Evolutionary conservation across 2,888 invertebrate species (phyloP).

Genomic region (Athalia cordata): DNA sequence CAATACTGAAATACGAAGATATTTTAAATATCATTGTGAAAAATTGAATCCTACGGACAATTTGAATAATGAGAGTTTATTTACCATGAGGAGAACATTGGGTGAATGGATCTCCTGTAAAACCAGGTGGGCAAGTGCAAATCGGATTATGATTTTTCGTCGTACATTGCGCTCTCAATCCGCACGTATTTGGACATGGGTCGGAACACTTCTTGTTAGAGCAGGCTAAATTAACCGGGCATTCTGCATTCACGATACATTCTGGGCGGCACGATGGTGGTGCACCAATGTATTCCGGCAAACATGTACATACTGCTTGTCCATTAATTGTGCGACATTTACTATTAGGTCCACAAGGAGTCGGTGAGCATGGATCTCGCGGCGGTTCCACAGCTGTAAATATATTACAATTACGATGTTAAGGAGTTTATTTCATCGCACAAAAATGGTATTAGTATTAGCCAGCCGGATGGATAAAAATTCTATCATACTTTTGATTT

Average conservation of each 20-base stretch:
- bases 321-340: constrained; percentile 86
- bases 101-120: constrained; percentile 90
- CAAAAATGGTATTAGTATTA: background rate
- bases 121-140: constrained; percentile 89
- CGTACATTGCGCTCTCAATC: constrained; percentile 88
- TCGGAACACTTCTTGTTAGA: constrained; percentile 90
- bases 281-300: constrained; percentile 85
- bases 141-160: constrained; percentile 91
- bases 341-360: constrained; percentile 92
- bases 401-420: constrained; percentile 10
- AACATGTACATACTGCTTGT: constrained; percentile 90
- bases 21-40: constrained; percentile 55
- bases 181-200: constrained; percentile 92
- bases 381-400: constrained; percentile 68
- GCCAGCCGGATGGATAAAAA: background rate
- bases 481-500: constrained; percentile 56
- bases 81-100: constrained; percentile 84
- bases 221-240: constrained; percentile 87
- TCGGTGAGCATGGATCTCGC: constrained; percentile 86
- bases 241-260: constrained; percentile 91
- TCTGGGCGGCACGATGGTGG: constrained; percentile 90
- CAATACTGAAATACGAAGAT: constrained; percentile 58
- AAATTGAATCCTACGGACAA: constrained; percentile 4
- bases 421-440: background rate
- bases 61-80: constrained; percentile 55